These are phyloP conservation scores for Caenorhabditis wallacei DNA, from an alignment of 2,888 invertebrate genomes.

Conservation along the genomic window DNA sequence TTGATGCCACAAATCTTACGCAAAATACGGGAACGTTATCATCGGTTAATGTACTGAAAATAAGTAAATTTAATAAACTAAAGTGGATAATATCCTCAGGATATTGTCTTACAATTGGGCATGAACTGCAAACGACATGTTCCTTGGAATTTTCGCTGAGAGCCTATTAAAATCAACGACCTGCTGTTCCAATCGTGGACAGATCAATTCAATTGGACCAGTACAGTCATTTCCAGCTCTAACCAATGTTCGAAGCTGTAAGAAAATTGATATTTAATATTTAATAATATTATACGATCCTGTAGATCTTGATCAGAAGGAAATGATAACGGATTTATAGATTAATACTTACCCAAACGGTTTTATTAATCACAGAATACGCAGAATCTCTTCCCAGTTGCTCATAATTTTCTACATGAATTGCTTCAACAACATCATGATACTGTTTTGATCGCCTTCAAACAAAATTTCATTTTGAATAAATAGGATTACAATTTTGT, in stretches of 20 bases:
- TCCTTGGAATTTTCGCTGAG: neutral
- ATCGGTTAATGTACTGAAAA: slow-evolving; percentile 29
- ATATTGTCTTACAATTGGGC: slow-evolving; percentile 44
- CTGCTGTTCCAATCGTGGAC: neutral
- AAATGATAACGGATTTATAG: neutral
- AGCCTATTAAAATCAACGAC: slow-evolving; percentile 22
- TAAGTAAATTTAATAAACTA: too few species aligned
- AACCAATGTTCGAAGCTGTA: slow-evolving; percentile 28
- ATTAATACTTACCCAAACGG: slow-evolving; percentile 19
- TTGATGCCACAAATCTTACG: slow-evolving; percentile 14
- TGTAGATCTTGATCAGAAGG: too few species aligned
- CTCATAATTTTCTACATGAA: neutral
- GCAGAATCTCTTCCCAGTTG: neutral
- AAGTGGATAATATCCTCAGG: too few species aligned
- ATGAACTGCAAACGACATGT: slow-evolving; percentile 14
- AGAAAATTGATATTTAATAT: neutral
- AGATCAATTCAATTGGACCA: neutral
- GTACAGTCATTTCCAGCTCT: neutral
- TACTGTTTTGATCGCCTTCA: neutral
- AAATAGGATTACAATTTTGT: neutral
- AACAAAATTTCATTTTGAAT: neutral
- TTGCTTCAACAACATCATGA: slow-evolving; percentile 11
- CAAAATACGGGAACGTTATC: slow-evolving; percentile 12
- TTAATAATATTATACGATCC: neutral
- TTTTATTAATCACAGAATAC: slow-evolving; percentile 11